A percentile compares a stretch with the other conserved stretches of the same genome.
phyloP scores from a whole-genome alignment of 2,113 vertebrate species.

The Okapia johnstoni region DNA sequence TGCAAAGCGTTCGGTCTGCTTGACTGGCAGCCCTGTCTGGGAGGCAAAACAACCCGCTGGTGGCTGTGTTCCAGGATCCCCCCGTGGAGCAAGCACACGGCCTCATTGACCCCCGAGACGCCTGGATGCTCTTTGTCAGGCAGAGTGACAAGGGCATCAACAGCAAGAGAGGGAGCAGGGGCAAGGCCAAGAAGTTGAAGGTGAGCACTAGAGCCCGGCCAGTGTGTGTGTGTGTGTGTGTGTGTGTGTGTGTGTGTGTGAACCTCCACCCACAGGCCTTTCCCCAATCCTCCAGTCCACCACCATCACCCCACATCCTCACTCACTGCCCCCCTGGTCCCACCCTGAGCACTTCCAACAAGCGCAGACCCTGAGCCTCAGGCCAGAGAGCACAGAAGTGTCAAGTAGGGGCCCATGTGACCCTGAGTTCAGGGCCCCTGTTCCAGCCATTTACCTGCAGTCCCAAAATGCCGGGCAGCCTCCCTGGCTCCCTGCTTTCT shows the following conservation, averaged over 20 bases:
- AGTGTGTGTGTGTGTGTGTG: neutral
- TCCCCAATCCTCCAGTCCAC: neutral
- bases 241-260: fast-evolving
- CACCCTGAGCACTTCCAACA: neutral
- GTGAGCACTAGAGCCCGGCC: conserved; percentile 13
- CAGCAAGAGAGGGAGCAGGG: conserved; percentile 33
- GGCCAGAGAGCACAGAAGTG: neutral
- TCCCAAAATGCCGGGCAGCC: neutral
- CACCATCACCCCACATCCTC: neutral
- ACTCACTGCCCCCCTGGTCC: fast-evolving
- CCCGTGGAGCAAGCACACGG: fast-evolving
- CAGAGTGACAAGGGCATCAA: conserved; percentile 66
- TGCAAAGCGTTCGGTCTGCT: neutral
- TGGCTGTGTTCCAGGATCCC: conserved; percentile 34
- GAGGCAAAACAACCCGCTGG: fast-evolving
- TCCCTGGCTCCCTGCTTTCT: fast-evolving
- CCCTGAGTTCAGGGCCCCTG: neutral
- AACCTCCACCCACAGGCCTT: neutral
- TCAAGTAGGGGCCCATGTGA: fast-evolving
- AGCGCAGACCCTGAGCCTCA: neutral
- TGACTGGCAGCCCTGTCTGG: fast-evolving
- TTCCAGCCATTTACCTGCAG: fast-evolving
- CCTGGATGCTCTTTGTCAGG: conserved; percentile 76
- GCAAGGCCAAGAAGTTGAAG: conserved; percentile 35
- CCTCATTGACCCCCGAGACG: conserved; percentile 31